Evolutionary conservation across 2,888 invertebrate genomes (phyloP).

Genomic region (Zygogramma bicolorata): DNA sequence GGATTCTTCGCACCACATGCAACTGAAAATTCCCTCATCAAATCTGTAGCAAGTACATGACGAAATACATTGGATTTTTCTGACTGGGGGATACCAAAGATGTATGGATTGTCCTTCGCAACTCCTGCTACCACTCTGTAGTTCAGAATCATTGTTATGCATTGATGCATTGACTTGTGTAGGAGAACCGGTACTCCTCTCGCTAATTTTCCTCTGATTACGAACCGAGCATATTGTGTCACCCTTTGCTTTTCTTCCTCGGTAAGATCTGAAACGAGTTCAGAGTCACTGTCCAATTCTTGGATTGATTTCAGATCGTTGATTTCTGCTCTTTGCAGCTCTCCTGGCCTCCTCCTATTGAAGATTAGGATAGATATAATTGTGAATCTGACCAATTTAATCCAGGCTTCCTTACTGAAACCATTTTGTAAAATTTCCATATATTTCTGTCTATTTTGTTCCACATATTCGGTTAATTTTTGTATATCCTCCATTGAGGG

Average conservation of each 20-base stretch:
- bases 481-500: neutral
- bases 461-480: neutral
- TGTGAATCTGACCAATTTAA: constrained; percentile 26
- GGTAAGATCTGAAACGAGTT: neutral
- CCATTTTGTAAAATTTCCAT: neutral
- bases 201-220: constrained; percentile 22
- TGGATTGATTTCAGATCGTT: constrained; percentile 7
- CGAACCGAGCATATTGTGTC: constrained; percentile 15
- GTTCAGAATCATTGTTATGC: neutral
- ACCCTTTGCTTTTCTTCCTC: neutral
- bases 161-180: constrained; percentile 7
- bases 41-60: neutral
- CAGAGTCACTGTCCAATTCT: constrained; percentile 22
- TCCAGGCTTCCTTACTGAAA: constrained; percentile 16
- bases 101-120: neutral
- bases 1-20: constrained; percentile 8
- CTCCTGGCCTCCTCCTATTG: constrained; percentile 23
- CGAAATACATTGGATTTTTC: neutral
- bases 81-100: neutral
- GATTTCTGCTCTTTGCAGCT: constrained; percentile 19
- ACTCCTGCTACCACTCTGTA: neutral
- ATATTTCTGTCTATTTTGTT: neutral
- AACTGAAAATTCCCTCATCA: constrained; percentile 7
- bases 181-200: constrained; percentile 25
- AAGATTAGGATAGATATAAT: neutral